These are phyloP conservation scores for Capitella teleta DNA, from an alignment of 1,140 invertebrate genomes.

Conservation along the genomic window DNA sequence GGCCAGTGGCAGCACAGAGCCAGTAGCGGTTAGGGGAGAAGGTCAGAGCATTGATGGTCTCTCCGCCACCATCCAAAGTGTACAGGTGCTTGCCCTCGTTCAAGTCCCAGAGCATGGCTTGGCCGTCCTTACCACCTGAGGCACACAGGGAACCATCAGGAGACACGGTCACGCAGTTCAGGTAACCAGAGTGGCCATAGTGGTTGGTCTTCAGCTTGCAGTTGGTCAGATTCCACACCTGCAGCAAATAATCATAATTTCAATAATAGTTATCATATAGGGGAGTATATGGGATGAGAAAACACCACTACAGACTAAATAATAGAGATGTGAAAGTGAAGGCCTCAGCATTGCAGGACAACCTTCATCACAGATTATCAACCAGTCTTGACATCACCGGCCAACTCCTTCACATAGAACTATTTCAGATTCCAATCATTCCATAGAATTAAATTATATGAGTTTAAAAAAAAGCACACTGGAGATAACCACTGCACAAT, in stretches of 20 bases:
- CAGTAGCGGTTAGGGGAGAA: constrained; percentile 99
- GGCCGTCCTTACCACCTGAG: constrained; percentile 96
- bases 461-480: too few relatives aligned
- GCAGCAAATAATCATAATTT: background rate
- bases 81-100: constrained; percentile 99
- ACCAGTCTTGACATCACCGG: constrained; percentile 1
- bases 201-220: constrained; percentile 99
- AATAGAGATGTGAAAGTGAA: too few relatives aligned
- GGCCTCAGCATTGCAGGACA: constrained; percentile 4
- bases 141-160: constrained; percentile 99
- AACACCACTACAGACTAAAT: too few relatives aligned
- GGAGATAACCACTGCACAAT: too few relatives aligned
- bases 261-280: too few relatives aligned
- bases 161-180: constrained; percentile 98
- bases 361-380: background rate
- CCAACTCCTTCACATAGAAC: background rate
- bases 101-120: constrained; percentile 97
- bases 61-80: constrained; percentile 85
- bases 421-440: too few relatives aligned
- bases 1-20: constrained; percentile 98
- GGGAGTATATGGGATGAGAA: too few relatives aligned
- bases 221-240: constrained; percentile 99
- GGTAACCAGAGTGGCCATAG: constrained; percentile 87
- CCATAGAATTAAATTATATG: too few relatives aligned
- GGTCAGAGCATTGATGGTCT: constrained; percentile 94